Conservation (phyloP, 1,140 invertebrate genomes). For the Druon quercuslanigerum region DNA sequence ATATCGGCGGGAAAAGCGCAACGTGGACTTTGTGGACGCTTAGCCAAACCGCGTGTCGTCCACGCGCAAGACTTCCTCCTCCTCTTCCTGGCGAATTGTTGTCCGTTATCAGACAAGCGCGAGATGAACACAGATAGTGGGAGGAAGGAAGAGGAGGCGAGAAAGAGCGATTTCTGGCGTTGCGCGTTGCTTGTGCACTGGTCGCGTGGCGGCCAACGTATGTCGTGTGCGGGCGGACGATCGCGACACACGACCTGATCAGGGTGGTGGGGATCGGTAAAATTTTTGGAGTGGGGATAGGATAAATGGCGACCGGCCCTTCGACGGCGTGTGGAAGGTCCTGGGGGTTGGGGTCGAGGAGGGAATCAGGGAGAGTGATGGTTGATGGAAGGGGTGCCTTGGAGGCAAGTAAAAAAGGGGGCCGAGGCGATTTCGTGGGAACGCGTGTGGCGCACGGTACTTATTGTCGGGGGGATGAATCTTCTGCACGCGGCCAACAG, state of each 20-base stretch:
- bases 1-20: slow-evolving; percentile 6
- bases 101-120: slow-evolving; percentile 31
- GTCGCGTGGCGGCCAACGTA: slow-evolving; percentile 76
- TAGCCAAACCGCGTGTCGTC: slow-evolving; percentile 43
- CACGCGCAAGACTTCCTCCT: slow-evolving; percentile 36
- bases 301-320: slow-evolving; percentile 16
- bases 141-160: slow-evolving; percentile 38
- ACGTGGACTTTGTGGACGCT: slow-evolving; percentile 13
- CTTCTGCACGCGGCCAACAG: slow-evolving; percentile 58
- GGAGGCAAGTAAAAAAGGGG: slow-evolving; percentile 40
- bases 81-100: slow-evolving; percentile 31
- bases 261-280: slow-evolving; percentile 53
- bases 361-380: slow-evolving; percentile 35
- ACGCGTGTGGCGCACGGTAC: slow-evolving; percentile 64
- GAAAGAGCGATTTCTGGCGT: slow-evolving; percentile 49
- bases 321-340: slow-evolving; percentile 27
- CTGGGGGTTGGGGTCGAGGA: slow-evolving; percentile 47
- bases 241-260: slow-evolving; percentile 71
- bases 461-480: slow-evolving; percentile 59
- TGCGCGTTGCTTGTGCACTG: slow-evolving; percentile 67
- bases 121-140: slow-evolving; percentile 40
- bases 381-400: slow-evolving; percentile 27
- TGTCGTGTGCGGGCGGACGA: slow-evolving; percentile 74
- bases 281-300: slow-evolving; percentile 33
- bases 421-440: slow-evolving; percentile 69